These are phyloP conservation scores for Rhea pennata DNA, from an alignment of 2,113 vertebrate species.

Conservation along the genomic window DNA sequence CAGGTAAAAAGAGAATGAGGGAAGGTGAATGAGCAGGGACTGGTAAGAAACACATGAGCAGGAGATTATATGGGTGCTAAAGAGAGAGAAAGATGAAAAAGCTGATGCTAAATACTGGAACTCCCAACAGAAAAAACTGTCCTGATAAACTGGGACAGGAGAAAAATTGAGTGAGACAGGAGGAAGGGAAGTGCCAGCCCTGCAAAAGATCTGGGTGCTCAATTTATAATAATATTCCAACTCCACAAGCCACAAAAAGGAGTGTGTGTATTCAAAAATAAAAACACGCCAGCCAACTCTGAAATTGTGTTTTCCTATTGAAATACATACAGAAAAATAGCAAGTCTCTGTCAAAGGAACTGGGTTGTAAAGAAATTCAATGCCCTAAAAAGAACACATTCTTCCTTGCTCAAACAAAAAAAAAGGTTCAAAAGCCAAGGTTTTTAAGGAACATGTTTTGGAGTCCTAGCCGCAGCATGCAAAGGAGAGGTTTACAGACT, in stretches of 20 bases:
- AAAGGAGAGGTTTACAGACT: neutral
- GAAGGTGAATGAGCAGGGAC: neutral
- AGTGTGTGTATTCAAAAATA: neutral
- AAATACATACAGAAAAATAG: neutral
- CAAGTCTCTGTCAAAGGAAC: neutral
- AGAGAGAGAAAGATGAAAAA: neutral
- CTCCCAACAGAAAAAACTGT: constrained; percentile 5
- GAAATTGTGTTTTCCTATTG: neutral
- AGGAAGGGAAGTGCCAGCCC: constrained; percentile 15
- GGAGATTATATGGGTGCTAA: neutral
- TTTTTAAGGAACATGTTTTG: neutral
- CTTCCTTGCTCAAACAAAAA: neutral
- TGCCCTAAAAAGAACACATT: neutral
- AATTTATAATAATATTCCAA: constrained; percentile 58
- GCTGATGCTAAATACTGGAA: neutral
- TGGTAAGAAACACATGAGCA: neutral
- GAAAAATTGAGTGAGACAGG: neutral
- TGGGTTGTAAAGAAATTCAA: constrained; percentile 17
- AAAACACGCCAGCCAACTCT: neutral
- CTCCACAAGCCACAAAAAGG: neutral
- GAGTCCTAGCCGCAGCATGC: neutral
- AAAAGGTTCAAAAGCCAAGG: neutral
- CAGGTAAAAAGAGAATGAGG: neutral
- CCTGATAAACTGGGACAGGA: constrained; percentile 47
- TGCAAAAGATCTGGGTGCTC: constrained; percentile 13